phyloP scores from a whole-genome alignment of 2,888 invertebrate genomes.

The Plagiodera versicolora region DNA sequence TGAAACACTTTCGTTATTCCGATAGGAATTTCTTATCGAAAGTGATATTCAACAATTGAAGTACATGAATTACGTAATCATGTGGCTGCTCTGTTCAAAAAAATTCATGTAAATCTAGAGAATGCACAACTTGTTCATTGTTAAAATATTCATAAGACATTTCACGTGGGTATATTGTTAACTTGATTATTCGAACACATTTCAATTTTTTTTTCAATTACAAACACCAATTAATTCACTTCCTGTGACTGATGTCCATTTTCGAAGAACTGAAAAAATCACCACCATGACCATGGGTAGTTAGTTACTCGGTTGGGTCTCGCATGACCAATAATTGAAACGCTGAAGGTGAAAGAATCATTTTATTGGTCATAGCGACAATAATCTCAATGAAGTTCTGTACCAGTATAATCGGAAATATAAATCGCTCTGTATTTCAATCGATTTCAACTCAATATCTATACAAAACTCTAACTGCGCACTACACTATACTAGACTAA shows the following conservation, averaged over 20 bases:
- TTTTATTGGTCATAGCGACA: too few species aligned
- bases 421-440: too few species aligned
- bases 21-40: neutral
- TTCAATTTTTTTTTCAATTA: neutral
- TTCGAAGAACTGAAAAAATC: neutral
- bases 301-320: neutral
- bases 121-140: neutral
- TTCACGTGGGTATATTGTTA: neutral
- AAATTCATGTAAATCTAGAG: neutral
- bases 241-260: neutral
- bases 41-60: neutral
- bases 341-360: too few species aligned
- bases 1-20: too few species aligned
- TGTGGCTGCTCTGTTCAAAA: too few species aligned
- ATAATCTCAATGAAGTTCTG: too few species aligned
- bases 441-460: too few species aligned
- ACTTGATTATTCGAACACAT: neutral
- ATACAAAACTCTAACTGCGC: too few species aligned
- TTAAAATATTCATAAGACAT: neutral
- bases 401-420: too few species aligned
- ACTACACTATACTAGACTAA: too few species aligned
- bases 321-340: too few species aligned
- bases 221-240: neutral
- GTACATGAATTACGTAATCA: neutral
- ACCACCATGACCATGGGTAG: neutral